These are phyloP conservation scores for Xestia ashworthii DNA, from an alignment of 2,888 invertebrate genomes.

Conservation along the genomic window DNA sequence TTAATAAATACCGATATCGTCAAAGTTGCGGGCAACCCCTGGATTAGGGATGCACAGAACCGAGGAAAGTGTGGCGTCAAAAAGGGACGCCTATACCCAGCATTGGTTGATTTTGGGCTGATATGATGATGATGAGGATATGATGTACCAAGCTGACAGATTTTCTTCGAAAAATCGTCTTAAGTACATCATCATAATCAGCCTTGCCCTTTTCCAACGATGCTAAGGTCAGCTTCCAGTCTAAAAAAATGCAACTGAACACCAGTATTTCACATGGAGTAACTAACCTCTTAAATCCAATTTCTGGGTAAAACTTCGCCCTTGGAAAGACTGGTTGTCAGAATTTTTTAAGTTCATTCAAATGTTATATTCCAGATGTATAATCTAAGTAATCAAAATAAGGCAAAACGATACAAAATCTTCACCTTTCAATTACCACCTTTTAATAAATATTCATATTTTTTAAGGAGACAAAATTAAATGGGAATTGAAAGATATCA, in stretches of 20 bases:
- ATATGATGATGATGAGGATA: too few species aligned
- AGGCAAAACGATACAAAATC: background rate
- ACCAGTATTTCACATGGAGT: background rate
- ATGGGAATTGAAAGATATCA: slow-evolving; percentile 68
- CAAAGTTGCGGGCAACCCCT: too few species aligned
- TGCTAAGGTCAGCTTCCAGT: background rate
- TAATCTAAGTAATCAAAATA: background rate
- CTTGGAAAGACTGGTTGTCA: background rate
- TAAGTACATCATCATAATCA: too few species aligned
- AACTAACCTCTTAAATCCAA: background rate
- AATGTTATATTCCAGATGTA: background rate
- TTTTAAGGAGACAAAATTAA: slow-evolving; percentile 51
- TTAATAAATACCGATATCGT: too few species aligned
- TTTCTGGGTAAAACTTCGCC: background rate
- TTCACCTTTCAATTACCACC: slow-evolving; percentile 25
- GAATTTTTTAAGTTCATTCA: too few species aligned
- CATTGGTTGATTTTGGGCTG: too few species aligned
- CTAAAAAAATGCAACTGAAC: background rate
- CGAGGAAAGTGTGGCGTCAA: too few species aligned
- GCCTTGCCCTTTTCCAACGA: background rate
- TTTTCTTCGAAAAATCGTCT: too few species aligned
- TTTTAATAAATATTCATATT: slow-evolving; percentile 44
- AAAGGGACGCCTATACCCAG: too few species aligned
- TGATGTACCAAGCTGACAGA: too few species aligned
- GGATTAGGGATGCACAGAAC: too few species aligned